These are phyloP conservation scores for Drosophila limbata DNA, from an alignment of 2,888 invertebrate species.

Conservation along the genomic window DNA sequence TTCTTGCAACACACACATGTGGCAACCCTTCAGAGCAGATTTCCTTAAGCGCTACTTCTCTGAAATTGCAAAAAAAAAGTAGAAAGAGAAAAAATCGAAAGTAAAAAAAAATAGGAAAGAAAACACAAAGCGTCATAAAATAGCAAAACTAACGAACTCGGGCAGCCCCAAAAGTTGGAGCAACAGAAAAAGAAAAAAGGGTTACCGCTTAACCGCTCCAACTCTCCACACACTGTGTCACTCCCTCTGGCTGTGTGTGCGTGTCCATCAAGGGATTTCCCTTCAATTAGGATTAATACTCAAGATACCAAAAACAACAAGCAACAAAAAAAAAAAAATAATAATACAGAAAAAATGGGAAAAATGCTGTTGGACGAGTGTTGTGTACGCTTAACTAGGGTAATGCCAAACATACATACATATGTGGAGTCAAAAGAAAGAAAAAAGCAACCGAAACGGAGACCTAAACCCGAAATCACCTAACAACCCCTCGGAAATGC, in stretches of 20 bases:
- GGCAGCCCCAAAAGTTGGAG: slow-evolving; percentile 45
- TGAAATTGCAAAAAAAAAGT: slow-evolving; percentile 24
- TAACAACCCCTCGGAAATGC: slow-evolving; percentile 9
- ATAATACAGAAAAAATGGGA: slow-evolving; percentile 21
- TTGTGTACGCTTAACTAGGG: slow-evolving; percentile 61
- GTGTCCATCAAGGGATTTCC: slow-evolving; percentile 82
- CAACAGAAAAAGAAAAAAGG: slow-evolving; percentile 50
- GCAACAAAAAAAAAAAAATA: slow-evolving; percentile 7
- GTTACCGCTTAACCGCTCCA: slow-evolving; percentile 58
- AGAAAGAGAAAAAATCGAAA: slow-evolving; percentile 27
- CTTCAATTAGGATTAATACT: slow-evolving; percentile 84
- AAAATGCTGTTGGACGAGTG: slow-evolving; percentile 41
- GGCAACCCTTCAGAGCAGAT: slow-evolving; percentile 44
- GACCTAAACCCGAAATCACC: slow-evolving; percentile 39
- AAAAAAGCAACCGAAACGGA: slow-evolving; percentile 10
- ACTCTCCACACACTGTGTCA: slow-evolving; percentile 26
- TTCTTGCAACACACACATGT: slow-evolving; percentile 26
- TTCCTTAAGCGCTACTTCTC: slow-evolving; percentile 54
- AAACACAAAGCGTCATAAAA: slow-evolving; percentile 57
- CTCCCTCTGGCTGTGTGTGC: slow-evolving; percentile 52
- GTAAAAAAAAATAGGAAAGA: slow-evolving; percentile 24
- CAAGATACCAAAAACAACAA: slow-evolving; percentile 70
- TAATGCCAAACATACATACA: slow-evolving; percentile 51
- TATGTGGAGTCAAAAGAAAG: slow-evolving; percentile 16
- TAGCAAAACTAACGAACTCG: slow-evolving; percentile 73